Percentiles rank a stretch among this genome's conserved stretches.
Conservation (phyloP, 2,888 invertebrate genomes). For the Tipula lateralis region DNA sequence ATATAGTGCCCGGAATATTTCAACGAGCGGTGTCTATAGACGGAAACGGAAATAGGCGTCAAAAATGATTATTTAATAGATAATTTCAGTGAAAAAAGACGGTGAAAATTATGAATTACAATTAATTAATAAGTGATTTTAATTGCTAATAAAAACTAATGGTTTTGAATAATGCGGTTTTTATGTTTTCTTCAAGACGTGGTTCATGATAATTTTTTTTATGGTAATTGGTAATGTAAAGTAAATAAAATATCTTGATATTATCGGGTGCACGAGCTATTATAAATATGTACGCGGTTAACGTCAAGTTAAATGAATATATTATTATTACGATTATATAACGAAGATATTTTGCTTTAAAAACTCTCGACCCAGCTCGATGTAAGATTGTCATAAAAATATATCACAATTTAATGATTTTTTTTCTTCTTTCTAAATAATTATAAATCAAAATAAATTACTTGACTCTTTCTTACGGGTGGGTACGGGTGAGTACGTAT, state of each 20-base stretch:
- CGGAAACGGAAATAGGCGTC: background rate
- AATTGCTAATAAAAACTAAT: background rate
- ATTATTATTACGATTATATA: background rate
- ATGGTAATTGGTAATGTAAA: background rate
- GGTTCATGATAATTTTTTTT: background rate
- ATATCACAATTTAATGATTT: background rate
- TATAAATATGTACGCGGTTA: background rate
- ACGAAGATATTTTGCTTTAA: background rate
- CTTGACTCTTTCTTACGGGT: background rate
- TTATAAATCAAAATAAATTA: background rate
- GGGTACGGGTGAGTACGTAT: background rate
- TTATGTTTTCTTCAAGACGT: background rate
- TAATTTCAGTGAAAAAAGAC: background rate
- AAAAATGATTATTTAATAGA: background rate
- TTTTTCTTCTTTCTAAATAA: no score
- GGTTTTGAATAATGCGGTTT: background rate
- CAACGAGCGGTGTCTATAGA: no score
- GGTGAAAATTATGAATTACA: background rate
- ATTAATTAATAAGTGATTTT: constrained; percentile 12
- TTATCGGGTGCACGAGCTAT: background rate
- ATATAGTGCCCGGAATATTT: no score
- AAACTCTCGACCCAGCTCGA: background rate
- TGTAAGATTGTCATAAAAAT: background rate
- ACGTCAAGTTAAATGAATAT: background rate
- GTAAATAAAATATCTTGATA: background rate